Conservation (phyloP, 2,113 vertebrate species). For the Nesogale talazaci region DNA sequence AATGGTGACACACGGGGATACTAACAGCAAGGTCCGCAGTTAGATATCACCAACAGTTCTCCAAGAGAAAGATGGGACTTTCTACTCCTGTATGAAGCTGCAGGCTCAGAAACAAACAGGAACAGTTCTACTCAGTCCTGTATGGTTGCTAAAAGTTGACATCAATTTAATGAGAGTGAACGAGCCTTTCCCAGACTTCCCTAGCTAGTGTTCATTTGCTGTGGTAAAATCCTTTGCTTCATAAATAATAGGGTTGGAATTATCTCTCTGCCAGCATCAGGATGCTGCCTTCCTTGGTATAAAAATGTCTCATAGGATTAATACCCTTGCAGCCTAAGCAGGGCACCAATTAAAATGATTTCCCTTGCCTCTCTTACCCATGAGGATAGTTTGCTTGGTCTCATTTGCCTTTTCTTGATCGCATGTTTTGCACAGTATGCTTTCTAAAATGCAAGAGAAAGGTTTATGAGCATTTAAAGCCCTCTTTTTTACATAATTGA, state of each 20-base stretch:
- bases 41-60: no score
- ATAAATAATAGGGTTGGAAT: not conserved
- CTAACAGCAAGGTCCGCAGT: no score
- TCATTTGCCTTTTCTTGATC: not conserved
- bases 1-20: no score
- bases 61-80: no score
- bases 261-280: not conserved
- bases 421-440: fast-evolving
- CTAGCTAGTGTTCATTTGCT: not conserved
- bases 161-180: no score
- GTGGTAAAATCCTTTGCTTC: not conserved
- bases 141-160: no score
- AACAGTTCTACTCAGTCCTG: no score
- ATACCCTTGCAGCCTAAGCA: no score
- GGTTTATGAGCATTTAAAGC: not conserved
- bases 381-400: not conserved
- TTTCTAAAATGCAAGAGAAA: not conserved
- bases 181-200: no score
- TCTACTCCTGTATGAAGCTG: no score
- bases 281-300: not conserved
- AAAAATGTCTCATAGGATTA: no score
- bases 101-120: no score
- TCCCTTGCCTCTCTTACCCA: not conserved
- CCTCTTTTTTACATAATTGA: not conserved
- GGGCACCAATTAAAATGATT: not conserved